phyloP scores from a whole-genome alignment of 1,140 invertebrate species.

The Geopemphigus sp. region DNA sequence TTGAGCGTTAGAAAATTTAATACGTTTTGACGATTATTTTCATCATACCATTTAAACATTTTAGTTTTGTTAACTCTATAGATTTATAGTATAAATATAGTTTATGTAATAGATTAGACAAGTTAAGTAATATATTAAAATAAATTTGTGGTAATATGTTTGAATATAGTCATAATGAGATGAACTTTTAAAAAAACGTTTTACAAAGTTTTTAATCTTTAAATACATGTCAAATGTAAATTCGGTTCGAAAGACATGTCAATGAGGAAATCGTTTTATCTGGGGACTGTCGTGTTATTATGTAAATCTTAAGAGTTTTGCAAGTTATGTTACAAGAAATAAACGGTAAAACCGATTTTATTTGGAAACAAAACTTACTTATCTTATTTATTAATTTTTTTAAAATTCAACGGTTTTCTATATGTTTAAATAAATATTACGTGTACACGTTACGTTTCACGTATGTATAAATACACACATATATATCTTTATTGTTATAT shows the following conservation, averaged over 20 bases:
- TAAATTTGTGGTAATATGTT: not conserved
- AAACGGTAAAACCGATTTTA: not conserved
- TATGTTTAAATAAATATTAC: not conserved
- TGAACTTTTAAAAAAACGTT: not conserved
- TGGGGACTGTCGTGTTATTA: not conserved
- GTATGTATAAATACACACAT: not conserved
- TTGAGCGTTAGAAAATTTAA: no score
- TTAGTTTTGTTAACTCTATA: not conserved
- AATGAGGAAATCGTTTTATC: constrained; percentile 8
- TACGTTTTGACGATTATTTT: no score
- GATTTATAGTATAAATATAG: no score
- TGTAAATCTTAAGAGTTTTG: constrained; percentile 8
- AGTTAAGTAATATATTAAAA: not conserved
- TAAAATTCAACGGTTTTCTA: not conserved
- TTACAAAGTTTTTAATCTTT: not conserved
- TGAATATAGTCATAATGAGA: not conserved
- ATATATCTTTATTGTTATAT: not conserved
- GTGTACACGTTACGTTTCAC: not conserved
- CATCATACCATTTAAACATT: no score
- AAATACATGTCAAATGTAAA: not conserved
- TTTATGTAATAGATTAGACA: not conserved
- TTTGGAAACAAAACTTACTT: not conserved
- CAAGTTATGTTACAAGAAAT: not conserved
- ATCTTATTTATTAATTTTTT: not conserved
- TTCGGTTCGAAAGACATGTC: not conserved